Conservation (phyloP, 2,797 vertebrate species). For the Delichon dasypus region DNA sequence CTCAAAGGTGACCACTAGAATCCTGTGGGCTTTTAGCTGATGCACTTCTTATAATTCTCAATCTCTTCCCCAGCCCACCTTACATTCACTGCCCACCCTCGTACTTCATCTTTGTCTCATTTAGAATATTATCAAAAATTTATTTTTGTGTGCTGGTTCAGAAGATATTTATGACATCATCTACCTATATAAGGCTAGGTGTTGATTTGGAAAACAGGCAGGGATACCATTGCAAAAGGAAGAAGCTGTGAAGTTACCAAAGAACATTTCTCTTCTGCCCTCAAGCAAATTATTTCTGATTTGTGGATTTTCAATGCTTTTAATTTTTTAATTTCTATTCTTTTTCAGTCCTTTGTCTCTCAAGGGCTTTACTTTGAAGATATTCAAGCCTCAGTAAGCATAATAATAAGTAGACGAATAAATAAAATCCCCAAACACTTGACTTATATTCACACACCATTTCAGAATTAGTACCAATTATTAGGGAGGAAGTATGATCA, state of each 20-base stretch:
- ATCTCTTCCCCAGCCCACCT: not conserved
- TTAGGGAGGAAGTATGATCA: not conserved
- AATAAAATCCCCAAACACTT: not conserved
- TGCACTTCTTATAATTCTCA: not conserved
- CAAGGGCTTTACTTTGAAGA: not conserved
- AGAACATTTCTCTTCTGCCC: not conserved
- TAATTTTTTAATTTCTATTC: slow-evolving; percentile 5
- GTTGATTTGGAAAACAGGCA: not conserved
- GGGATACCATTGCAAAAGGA: not conserved
- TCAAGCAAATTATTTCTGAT: not conserved
- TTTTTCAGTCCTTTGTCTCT: not conserved
- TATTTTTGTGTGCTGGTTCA: not conserved
- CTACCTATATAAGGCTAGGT: not conserved
- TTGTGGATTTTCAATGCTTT: not conserved
- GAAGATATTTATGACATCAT: not conserved
- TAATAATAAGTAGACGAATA: not conserved
- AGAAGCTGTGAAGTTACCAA: not conserved
- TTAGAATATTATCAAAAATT: not conserved
- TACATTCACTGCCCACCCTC: not conserved
- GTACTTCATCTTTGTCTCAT: not conserved
- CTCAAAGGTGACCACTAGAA: not conserved
- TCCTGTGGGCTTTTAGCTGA: not conserved
- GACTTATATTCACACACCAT: not conserved
- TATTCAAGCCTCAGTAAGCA: not conserved
- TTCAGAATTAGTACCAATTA: not conserved